Conservation (phyloP, 1,140 invertebrate species). For the Cydia amplana region DNA sequence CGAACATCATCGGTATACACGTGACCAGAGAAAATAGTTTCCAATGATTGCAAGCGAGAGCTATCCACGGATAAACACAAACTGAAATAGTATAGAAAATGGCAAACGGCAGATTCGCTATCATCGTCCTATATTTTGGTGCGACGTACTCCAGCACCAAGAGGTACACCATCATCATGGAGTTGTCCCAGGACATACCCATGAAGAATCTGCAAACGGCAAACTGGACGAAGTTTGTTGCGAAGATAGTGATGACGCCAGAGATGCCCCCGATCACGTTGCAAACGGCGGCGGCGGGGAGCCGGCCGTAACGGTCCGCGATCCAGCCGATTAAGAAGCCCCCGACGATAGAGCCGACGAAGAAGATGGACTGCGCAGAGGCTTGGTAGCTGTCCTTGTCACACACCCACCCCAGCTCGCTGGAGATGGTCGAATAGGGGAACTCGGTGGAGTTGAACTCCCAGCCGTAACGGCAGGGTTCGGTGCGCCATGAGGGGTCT, state of each 20-base stretch:
- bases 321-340: slow-evolving; percentile 85
- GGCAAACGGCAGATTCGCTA: slow-evolving; percentile 82
- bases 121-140: slow-evolving; percentile 80
- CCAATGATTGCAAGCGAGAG: slow-evolving; percentile 85
- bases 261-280: slow-evolving; percentile 82
- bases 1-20: slow-evolving; percentile 66
- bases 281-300: slow-evolving; percentile 83
- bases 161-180: slow-evolving; percentile 85
- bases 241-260: slow-evolving; percentile 83
- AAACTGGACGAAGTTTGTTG: slow-evolving; percentile 81
- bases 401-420: slow-evolving; percentile 83
- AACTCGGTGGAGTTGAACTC: slow-evolving; percentile 79
- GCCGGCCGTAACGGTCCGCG: slow-evolving; percentile 83
- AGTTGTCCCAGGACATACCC: slow-evolving; percentile 88
- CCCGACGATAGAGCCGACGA: slow-evolving; percentile 84
- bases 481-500: slow-evolving; percentile 52
- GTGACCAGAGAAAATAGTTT: slow-evolving; percentile 82
- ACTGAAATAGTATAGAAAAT: slow-evolving; percentile 83
- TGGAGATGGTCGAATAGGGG: slow-evolving; percentile 70
- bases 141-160: slow-evolving; percentile 83
- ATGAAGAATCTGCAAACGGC: slow-evolving; percentile 82
- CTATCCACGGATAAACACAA: slow-evolving; percentile 82
- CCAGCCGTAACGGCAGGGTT: slow-evolving; percentile 81
- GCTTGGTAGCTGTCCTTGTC: slow-evolving; percentile 82
- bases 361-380: slow-evolving; percentile 84